Conservation (phyloP, 2,888 invertebrate species). For the Neoascia interrupta region DNA sequence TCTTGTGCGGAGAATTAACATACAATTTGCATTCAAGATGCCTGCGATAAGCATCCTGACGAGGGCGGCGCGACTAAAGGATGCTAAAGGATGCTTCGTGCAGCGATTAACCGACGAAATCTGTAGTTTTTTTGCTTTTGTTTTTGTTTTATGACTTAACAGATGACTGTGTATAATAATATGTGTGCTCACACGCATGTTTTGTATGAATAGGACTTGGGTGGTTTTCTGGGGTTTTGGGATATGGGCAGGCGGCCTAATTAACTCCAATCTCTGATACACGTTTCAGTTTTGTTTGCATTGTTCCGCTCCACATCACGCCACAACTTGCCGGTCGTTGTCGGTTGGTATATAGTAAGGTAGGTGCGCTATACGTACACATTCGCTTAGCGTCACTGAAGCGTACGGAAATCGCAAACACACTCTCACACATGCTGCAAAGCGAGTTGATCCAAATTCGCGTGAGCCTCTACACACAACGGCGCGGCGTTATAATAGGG, state of each 20-base stretch:
- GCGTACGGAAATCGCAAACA: slow-evolving; percentile 46
- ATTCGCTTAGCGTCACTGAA: slow-evolving; percentile 41
- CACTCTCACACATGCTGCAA: slow-evolving; percentile 7
- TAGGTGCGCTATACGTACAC: slow-evolving; percentile 3
- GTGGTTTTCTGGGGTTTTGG: neutral
- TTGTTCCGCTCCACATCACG: slow-evolving; percentile 11
- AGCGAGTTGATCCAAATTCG: neutral
- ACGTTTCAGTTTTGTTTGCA: slow-evolving; percentile 29
- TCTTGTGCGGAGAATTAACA: slow-evolving; percentile 65
- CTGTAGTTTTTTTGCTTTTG: slow-evolving; percentile 27
- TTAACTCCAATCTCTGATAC: slow-evolving; percentile 56
- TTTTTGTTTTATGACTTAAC: slow-evolving; percentile 26
- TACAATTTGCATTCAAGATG: slow-evolving; percentile 67
- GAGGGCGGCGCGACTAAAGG: slow-evolving; percentile 4
- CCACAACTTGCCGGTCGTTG: slow-evolving; percentile 14
- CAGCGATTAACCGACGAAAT: slow-evolving; percentile 29
- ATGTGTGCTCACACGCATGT: neutral
- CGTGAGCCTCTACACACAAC: slow-evolving; percentile 35
- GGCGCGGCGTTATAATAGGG: too few relatives aligned
- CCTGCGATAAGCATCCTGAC: slow-evolving; percentile 52
- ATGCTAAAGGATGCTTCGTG: slow-evolving; percentile 2
- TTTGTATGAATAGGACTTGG: neutral
- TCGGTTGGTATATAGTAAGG: too few relatives aligned
- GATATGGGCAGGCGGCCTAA: slow-evolving; percentile 30
- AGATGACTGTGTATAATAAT: slow-evolving; percentile 10